Evolutionary conservation across 2,797 vertebrate genomes (phyloP).

Genomic region (Kryptopterus vitreolus): DNA sequence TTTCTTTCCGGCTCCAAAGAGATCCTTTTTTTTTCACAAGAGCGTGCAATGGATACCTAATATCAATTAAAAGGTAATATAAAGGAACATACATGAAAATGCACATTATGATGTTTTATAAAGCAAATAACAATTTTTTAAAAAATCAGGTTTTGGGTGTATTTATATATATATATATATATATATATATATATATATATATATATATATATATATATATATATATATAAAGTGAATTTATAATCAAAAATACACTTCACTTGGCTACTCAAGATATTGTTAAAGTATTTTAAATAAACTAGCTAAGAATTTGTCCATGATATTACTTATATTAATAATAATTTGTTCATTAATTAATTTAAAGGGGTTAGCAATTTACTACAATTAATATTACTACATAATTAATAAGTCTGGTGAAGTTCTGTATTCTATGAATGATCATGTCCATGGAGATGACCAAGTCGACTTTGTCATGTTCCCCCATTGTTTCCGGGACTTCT

Average conservation of each 20-base stretch:
- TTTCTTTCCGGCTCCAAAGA: constrained; percentile 45
- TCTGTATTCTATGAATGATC: too few species aligned
- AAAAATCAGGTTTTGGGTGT: background rate
- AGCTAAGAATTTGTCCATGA: background rate
- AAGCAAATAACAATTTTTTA: background rate
- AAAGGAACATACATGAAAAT: background rate
- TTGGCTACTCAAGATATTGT: background rate
- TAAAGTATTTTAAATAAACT: background rate
- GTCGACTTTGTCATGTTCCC: too few species aligned
- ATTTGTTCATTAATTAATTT: background rate
- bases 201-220: too few species aligned
- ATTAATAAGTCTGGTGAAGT: too few species aligned
- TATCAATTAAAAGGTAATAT: background rate
- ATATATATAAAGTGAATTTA: too few species aligned
- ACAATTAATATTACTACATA: background rate
- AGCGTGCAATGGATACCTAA: background rate
- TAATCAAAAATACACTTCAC: background rate
- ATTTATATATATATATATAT: too few species aligned
- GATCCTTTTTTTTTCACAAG: constrained; percentile 9
- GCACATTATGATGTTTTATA: background rate
- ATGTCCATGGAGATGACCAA: too few species aligned
- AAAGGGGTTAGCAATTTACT: background rate
- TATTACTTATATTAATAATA: too few species aligned
- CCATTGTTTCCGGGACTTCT: too few species aligned
- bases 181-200: too few species aligned